Percentiles rank a stretch among this genome's conserved stretches.
Conservation (phyloP, 2,797 vertebrate genomes). For the Phoebastria nigripes region DNA sequence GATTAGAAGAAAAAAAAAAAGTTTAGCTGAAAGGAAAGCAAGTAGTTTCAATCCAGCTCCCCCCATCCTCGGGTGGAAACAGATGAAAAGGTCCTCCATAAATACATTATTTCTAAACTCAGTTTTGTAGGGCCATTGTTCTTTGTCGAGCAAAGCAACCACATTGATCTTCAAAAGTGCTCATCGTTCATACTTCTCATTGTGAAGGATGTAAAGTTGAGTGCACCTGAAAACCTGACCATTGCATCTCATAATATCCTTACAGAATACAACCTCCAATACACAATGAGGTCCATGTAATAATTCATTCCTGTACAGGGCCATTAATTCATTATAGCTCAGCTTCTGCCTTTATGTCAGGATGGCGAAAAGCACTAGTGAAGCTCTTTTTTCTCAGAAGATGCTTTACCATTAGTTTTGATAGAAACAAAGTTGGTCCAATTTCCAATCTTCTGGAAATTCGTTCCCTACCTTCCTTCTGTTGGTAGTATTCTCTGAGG, state of each 20-base stretch:
- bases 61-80: not conserved
- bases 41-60: not conserved
- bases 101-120: not conserved
- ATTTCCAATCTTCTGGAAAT: not conserved
- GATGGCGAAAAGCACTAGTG: not conserved
- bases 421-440: not conserved
- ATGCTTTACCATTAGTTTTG: not conserved
- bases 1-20: slow-evolving; percentile 4
- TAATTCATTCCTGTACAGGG: not conserved
- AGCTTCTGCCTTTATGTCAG: not conserved
- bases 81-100: not conserved
- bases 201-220: not conserved
- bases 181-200: not conserved
- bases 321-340: not conserved
- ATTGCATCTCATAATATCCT: not conserved
- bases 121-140: not conserved
- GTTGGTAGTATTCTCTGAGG: not conserved
- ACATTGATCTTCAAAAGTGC: not conserved
- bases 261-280: not conserved
- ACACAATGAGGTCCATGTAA: not conserved
- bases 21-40: slow-evolving; percentile 51
- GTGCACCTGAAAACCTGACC: not conserved
- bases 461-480: not conserved
- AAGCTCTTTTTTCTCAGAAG: not conserved
- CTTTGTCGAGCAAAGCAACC: not conserved